phyloP scores from a whole-genome alignment of 2,113 vertebrate genomes.

The Melanerpes formicivorus region DNA sequence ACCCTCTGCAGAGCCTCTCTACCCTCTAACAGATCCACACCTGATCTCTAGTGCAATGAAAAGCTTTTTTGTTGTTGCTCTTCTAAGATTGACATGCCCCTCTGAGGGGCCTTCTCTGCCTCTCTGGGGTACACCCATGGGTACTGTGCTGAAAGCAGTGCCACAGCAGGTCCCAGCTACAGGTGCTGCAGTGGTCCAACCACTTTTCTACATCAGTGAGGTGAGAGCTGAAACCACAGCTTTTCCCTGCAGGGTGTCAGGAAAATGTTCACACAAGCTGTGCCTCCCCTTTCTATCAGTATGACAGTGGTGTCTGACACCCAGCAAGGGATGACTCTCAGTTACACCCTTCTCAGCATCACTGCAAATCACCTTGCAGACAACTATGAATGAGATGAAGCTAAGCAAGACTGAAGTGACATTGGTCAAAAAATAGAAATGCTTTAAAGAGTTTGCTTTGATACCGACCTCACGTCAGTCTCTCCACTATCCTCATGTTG shows the following conservation, averaged over 20 bases:
- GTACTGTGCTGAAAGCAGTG: too few relatives aligned
- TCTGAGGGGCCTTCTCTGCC: not conserved
- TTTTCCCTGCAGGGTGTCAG: not conserved
- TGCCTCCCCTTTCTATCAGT: not conserved
- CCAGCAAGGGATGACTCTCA: not conserved
- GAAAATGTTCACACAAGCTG: not conserved
- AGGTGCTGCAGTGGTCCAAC: accelerated
- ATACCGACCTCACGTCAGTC: accelerated
- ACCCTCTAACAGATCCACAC: too few relatives aligned
- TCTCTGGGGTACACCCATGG: not conserved
- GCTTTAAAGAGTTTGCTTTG: not conserved
- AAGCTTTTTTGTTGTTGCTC: not conserved
- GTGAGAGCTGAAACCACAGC: not conserved
- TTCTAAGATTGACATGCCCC: not conserved
- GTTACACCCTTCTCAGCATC: not conserved
- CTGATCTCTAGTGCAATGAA: not conserved
- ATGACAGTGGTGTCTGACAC: not conserved
- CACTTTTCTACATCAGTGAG: not conserved
- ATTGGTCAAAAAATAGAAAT: not conserved
- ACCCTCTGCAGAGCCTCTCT: too few relatives aligned
- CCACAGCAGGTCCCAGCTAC: not conserved
- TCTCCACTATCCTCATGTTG: not conserved
- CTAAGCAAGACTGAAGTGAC: not conserved
- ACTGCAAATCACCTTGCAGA: not conserved
- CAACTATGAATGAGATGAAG: not conserved